Conservation (phyloP, 2,797 vertebrate genomes). For the Propithecus perrieri region DNA sequence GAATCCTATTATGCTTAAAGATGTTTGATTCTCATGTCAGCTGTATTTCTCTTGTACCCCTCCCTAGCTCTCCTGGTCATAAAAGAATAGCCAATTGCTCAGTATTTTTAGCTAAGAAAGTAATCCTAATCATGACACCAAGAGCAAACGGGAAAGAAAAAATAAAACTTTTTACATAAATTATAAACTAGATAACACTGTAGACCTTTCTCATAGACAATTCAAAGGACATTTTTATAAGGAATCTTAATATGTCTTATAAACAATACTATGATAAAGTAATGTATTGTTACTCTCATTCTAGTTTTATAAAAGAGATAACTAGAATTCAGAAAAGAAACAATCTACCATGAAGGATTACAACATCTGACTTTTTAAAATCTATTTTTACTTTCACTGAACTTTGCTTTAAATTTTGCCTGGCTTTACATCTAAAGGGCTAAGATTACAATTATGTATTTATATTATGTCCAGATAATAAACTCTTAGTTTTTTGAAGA, state of each 20-base stretch:
- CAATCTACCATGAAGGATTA: not conserved
- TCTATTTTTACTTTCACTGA: not conserved
- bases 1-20: not conserved
- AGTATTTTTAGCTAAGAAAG: not conserved
- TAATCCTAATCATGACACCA: not conserved
- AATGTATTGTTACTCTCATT: not conserved
- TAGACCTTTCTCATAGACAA: not conserved
- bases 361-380: not conserved
- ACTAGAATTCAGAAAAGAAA: not conserved
- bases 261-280: too few relatives aligned
- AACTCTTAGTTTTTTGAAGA: not conserved
- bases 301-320: not conserved
- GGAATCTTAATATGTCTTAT: not conserved
- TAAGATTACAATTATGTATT: not conserved
- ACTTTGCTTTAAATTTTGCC: not conserved
- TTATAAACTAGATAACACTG: not conserved
- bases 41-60: not conserved
- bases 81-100: not conserved
- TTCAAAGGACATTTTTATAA: not conserved
- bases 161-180: not conserved
- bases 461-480: not conserved
- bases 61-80: not conserved
- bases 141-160: not conserved
- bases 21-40: not conserved
- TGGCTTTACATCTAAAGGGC: not conserved